Percentiles rank a stretch among this genome's conserved stretches.
Conservation (phyloP, 2,113 vertebrate species). For the human (Homo sapiens) region DNA sequence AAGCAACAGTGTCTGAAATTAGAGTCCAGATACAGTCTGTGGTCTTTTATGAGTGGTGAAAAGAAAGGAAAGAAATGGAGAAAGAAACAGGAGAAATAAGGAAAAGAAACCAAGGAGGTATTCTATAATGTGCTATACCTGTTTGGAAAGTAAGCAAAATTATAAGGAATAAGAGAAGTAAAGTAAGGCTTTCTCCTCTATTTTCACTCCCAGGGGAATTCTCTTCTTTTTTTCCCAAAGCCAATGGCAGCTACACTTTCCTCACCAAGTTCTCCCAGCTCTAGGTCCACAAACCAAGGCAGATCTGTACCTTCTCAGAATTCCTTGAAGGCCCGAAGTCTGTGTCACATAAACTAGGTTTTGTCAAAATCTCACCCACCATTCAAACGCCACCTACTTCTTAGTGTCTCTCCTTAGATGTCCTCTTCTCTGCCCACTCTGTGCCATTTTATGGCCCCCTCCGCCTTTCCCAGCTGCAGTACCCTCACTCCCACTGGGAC, state of each 20-base stretch:
- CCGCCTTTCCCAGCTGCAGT: neutral
- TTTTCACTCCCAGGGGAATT: neutral
- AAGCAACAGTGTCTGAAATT: neutral
- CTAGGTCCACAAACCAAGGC: neutral
- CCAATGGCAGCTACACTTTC: neutral
- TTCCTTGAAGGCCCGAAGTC: neutral
- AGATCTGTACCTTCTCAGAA: neutral
- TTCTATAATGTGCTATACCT: neutral
- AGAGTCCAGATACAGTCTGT: neutral
- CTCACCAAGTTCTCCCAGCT: neutral
- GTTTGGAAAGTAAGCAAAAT: neutral
- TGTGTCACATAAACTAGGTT: neutral
- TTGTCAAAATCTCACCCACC: neutral
- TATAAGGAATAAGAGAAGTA: neutral
- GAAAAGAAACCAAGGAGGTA: neutral
- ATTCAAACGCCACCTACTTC: neutral
- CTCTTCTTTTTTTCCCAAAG: neutral
- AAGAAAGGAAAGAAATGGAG: neutral
- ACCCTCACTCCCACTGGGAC: neutral
- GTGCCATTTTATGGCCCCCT: neutral
- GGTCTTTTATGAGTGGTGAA: neutral
- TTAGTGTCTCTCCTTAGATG: too few relatives aligned
- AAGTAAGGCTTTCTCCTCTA: neutral
- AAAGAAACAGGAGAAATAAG: neutral
- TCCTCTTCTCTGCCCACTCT: neutral